phyloP scores from a whole-genome alignment of 2,797 vertebrate species.

The Hippopotamyrus pictus region DNA sequence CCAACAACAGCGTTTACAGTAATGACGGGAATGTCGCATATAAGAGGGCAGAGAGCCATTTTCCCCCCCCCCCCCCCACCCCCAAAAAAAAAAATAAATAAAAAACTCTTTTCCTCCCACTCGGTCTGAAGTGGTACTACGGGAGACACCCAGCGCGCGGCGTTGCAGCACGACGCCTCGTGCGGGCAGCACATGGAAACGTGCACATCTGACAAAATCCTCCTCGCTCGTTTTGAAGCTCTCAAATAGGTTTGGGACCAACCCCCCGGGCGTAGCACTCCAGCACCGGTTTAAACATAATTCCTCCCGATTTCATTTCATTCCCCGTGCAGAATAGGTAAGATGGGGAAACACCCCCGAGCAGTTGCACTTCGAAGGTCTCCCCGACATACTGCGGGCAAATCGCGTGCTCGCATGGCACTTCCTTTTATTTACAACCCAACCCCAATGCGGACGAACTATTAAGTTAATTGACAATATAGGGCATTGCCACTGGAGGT shows the following conservation, averaged over 20 bases:
- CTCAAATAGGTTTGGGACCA: neutral
- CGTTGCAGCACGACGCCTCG: neutral
- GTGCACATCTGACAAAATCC: neutral
- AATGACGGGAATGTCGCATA: neutral
- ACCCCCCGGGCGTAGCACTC: neutral
- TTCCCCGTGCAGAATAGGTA: neutral
- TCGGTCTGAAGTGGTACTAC: neutral
- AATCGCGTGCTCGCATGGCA: neutral
- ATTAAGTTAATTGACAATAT: conserved; percentile 7
- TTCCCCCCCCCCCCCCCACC: neutral
- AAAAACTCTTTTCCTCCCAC: neutral
- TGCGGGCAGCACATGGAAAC: neutral
- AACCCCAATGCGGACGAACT: neutral
- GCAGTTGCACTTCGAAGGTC: neutral
- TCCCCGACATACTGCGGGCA: neutral
- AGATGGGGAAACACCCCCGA: neutral
- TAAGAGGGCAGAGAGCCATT: neutral
- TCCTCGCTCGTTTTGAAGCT: neutral
- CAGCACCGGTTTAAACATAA: neutral
- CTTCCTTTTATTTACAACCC: neutral
- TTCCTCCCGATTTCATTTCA: neutral
- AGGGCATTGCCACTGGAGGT: neutral
- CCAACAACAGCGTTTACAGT: neutral
- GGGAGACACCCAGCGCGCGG: neutral
- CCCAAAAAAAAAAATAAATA: neutral